Evolutionary conservation across 37 sponge, comb jelly and placozoan genomes (phyloP).

Genomic region (Theonella swinhoei): DNA sequence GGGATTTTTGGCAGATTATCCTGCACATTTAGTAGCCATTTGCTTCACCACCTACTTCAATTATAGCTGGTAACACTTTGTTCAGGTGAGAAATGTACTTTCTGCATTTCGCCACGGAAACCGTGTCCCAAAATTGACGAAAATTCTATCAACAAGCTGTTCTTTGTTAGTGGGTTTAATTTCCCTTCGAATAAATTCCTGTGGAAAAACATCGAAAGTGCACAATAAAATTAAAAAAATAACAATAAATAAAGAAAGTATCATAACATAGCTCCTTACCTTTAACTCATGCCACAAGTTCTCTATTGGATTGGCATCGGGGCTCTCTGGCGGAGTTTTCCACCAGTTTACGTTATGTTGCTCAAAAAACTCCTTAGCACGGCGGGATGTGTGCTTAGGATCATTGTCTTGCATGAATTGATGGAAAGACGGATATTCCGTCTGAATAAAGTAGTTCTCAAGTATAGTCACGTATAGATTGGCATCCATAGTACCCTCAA

Average conservation of each 20-base stretch:
- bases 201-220: too few species aligned
- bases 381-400: constrained; percentile 6
- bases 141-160: background rate
- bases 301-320: constrained; percentile 29
- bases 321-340: constrained; percentile 14
- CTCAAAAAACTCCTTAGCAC: constrained; percentile 7
- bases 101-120: background rate
- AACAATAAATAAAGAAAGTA: too few species aligned
- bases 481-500: constrained; percentile 35
- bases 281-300: constrained; percentile 40
- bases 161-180: background rate
- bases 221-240: too few species aligned
- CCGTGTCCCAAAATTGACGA: background rate
- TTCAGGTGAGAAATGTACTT: background rate
- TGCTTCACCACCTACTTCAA: background rate
- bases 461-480: constrained; percentile 4
- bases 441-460: constrained; percentile 4
- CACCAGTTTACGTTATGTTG: constrained; percentile 21
- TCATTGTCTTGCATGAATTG: constrained; percentile 38
- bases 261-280: background rate
- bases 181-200: background rate
- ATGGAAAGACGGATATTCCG: background rate
- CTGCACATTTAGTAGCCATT: background rate
- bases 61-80: background rate
- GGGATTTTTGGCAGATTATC: too few species aligned